Evolutionary conservation across 37 sponge, comb jelly and placozoan species (phyloP).

Genomic region (Spongilla lacustris): DNA sequence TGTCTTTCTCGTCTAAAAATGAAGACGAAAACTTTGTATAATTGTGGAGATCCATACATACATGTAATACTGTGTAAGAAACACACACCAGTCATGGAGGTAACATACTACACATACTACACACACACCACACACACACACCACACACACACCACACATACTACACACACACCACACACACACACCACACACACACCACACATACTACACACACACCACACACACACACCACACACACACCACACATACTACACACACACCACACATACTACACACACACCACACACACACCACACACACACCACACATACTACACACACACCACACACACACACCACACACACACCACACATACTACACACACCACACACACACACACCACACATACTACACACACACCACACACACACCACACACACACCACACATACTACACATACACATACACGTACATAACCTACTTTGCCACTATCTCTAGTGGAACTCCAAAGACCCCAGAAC

Average conservation of each 20-base stretch:
- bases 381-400: neutral
- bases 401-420: neutral
- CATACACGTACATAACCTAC: constrained; percentile 23
- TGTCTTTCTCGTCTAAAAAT: constrained; percentile 70
- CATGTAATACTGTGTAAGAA: neutral
- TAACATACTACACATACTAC: neutral
- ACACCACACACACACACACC: neutral
- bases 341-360: neutral
- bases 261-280: neutral
- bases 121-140: neutral
- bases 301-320: neutral
- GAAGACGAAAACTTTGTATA: neutral
- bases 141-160: neutral
- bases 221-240: neutral
- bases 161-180: no score
- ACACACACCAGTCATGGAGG: neutral
- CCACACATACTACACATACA: neutral
- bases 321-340: no score
- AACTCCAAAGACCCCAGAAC: constrained; percentile 85
- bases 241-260: neutral
- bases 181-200: neutral
- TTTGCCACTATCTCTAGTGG: constrained; percentile 68
- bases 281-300: constrained; percentile 29
- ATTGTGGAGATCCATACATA: neutral
- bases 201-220: neutral